Evolutionary conservation across 2,888 invertebrate species (phyloP), one percentile per base, ranked within the genome.

Genomic region (Apotomis capreana): DNA sequence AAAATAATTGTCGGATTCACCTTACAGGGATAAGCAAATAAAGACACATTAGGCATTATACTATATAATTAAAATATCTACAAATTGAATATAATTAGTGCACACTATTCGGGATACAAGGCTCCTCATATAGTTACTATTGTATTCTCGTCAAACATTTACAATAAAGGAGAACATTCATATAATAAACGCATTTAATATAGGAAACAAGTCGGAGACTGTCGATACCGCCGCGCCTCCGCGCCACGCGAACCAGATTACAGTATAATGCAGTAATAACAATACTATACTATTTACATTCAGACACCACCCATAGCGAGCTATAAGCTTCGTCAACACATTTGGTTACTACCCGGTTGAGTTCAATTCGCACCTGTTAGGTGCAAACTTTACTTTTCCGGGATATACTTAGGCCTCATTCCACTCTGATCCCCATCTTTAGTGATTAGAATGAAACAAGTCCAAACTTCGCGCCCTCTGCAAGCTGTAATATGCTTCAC

Each of bases 11-110:
- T 86, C 88, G 87, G 89, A 86, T 86, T 84, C 87, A 86, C 87
- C 87, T 81, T 84, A 82, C 76, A 79, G 89, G 89, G 86, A 84
- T 79, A 81, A 89, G 90, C 89, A 89, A 92, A 92, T 91, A 90
- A 87, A 91, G 89, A 90, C 88, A 87, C 89, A 87, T 89, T 89
- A 87, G 88, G 91, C 89, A 91, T 93, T 93, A 92, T 90, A 91
- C 91, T 93, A 92, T 92, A 89, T 89, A 92, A 92, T 92, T 92
- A 92, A 92, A 89, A 91, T 93, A 93, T 92, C 93, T 93, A 92
- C 93, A 93, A 91, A 91, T 92, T 87, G 90, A 90, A 91, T 88
- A 87, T 87, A 90, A 88, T 86, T 85, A 90, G 90, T 91, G 91
- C 91, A 88, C 87, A 87, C 91, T 89, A 90, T 88, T 80, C 78